Evolutionary conservation across 2,797 vertebrate species (phyloP).

Genomic region (Naso thynnoides): DNA sequence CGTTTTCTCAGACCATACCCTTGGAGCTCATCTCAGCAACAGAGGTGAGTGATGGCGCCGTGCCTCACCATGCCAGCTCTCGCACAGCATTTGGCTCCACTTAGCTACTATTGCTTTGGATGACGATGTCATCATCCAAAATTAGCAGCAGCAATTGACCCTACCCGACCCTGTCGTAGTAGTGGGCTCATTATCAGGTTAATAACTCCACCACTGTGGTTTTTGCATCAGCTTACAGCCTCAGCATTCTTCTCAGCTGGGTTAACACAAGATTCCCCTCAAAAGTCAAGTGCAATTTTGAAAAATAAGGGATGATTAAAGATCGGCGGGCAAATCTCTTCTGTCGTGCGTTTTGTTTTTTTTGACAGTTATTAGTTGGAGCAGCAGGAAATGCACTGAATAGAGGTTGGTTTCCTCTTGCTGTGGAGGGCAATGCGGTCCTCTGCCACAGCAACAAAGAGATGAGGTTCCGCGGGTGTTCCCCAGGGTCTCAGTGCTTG

Average conservation of each 20-base stretch:
- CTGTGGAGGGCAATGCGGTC: slow-evolving; percentile 27
- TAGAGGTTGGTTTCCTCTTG: slow-evolving; percentile 23
- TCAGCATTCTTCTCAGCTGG: slow-evolving; percentile 42
- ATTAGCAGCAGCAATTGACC: slow-evolving; percentile 63
- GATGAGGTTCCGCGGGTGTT: slow-evolving; percentile 66
- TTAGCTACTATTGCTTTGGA: slow-evolving; percentile 14
- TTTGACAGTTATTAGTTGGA: slow-evolving; percentile 57
- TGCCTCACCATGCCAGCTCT: slow-evolving; percentile 15
- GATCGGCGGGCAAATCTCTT: slow-evolving; percentile 32
- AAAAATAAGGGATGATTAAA: slow-evolving; percentile 37
- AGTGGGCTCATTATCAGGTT: slow-evolving; percentile 66
- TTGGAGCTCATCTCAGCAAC: slow-evolving; percentile 35
- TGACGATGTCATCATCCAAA: slow-evolving; percentile 26
- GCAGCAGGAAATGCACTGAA: slow-evolving; percentile 30
- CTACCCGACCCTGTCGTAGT: slow-evolving; percentile 64
- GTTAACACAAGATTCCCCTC: slow-evolving; percentile 27
- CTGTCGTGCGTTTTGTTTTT: slow-evolving; percentile 44
- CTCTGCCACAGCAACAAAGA: slow-evolving; percentile 42
- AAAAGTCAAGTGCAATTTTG: slow-evolving; percentile 54
- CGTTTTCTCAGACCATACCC: slow-evolving; percentile 20
- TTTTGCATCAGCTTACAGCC: slow-evolving; percentile 36
- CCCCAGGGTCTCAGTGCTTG: slow-evolving; percentile 66
- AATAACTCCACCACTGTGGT: slow-evolving; percentile 39
- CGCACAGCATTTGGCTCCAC: background rate
- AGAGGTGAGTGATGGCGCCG: slow-evolving; percentile 43